Evolutionary conservation across 2,797 vertebrate genomes (phyloP).

Genomic region (Poecilia velifera): DNA sequence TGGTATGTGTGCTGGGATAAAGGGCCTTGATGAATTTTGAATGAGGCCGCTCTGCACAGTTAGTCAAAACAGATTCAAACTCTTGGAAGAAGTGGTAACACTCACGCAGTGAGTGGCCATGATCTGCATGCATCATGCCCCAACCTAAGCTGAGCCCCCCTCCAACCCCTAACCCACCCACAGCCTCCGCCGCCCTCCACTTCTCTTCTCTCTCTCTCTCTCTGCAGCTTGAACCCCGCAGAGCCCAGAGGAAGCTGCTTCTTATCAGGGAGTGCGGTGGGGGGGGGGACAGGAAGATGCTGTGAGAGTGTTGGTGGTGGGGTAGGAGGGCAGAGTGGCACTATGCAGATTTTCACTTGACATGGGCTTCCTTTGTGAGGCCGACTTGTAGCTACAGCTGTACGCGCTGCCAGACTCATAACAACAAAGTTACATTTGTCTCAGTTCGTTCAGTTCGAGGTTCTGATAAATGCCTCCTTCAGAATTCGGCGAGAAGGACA

Average conservation of each 20-base stretch:
- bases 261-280: slow-evolving; percentile 58
- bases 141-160: slow-evolving; percentile 58
- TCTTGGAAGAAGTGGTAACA: slow-evolving; percentile 32
- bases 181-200: not conserved
- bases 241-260: slow-evolving; percentile 68
- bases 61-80: slow-evolving; percentile 52
- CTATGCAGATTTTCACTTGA: slow-evolving; percentile 39
- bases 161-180: not conserved
- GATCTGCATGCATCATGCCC: slow-evolving; percentile 66
- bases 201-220: not conserved
- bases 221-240: slow-evolving; percentile 55
- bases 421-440: not conserved
- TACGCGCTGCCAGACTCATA: not conserved
- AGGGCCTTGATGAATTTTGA: slow-evolving; percentile 66
- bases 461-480: not conserved
- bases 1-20: slow-evolving; percentile 55
- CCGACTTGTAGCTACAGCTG: slow-evolving; percentile 26
- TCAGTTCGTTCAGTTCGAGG: not conserved
- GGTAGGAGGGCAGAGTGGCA: slow-evolving; percentile 53
- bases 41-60: slow-evolving; percentile 55
- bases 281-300: slow-evolving; percentile 63
- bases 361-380: slow-evolving; percentile 44
- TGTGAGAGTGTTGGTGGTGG: slow-evolving; percentile 34
- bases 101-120: slow-evolving; percentile 40
- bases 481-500: not conserved